phyloP scores from a whole-genome alignment of 92 coral and sea anemone species.

The Actinostola sp. region DNA sequence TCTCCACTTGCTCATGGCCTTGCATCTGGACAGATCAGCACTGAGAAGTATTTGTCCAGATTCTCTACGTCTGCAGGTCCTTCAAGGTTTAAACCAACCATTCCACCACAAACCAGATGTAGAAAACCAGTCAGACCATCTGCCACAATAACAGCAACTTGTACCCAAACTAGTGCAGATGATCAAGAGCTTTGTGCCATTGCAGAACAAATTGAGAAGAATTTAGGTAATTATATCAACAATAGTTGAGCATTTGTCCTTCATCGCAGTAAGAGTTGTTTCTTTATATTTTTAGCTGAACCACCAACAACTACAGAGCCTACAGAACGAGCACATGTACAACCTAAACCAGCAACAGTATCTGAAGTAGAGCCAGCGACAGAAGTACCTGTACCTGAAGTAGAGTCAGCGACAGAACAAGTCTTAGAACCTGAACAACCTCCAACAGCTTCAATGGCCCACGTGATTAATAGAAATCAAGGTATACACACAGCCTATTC shows the following conservation, averaged over 20 bases:
- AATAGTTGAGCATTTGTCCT: too few species aligned
- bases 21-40: constrained; percentile 16
- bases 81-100: constrained; percentile 3
- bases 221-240: constrained; percentile 24
- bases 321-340: too few species aligned
- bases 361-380: too few species aligned
- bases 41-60: constrained; percentile 18
- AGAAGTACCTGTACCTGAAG: too few species aligned
- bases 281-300: too few species aligned
- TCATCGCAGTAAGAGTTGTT: neutral
- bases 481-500: neutral
- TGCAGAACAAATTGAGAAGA: constrained; percentile 26
- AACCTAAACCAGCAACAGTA: too few species aligned
- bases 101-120: constrained; percentile 6
- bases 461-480: neutral
- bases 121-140: constrained; percentile 13
- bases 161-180: constrained; percentile 9
- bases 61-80: constrained; percentile 11
- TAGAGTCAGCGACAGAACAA: too few species aligned
- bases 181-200: constrained; percentile 32
- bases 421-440: too few species aligned
- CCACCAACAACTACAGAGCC: too few species aligned
- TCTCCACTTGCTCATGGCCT: constrained; percentile 32
- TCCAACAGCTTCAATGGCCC: too few species aligned
- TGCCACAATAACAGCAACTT: constrained; percentile 7